Percentiles rank a stretch among this genome's conserved stretches.
These are phyloP conservation scores for Calliphora vicina DNA, from an alignment of 1,140 invertebrate species.

Conservation along the genomic window DNA sequence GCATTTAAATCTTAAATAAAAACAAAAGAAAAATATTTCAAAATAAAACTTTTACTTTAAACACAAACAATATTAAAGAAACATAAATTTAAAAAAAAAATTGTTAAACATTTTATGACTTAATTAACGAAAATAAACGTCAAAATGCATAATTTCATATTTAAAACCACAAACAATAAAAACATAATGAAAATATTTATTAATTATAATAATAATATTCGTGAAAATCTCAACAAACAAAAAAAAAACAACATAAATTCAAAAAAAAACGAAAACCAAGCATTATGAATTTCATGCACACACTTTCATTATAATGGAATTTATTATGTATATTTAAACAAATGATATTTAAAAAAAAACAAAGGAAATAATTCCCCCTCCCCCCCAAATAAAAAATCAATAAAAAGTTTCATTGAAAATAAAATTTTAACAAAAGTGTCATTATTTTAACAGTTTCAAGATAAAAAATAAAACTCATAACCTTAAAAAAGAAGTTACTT, in stretches of 20 bases:
- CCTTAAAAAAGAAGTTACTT: too few species aligned
- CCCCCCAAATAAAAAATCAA: conserved; percentile 10
- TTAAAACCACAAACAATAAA: conserved; percentile 41
- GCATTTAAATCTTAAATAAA: conserved; percentile 50
- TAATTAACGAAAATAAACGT: conserved; percentile 34
- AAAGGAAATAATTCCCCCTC: conserved; percentile 1
- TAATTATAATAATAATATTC: not conserved
- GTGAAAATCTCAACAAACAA: conserved; percentile 28
- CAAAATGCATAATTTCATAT: conserved; percentile 29
- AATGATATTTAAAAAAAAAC: too few species aligned
- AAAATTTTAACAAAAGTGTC: not conserved
- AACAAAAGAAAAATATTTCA: conserved; percentile 40
- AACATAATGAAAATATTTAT: not conserved
- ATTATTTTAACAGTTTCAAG: too few species aligned
- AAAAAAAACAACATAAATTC: conserved; percentile 31
- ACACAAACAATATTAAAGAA: not conserved
- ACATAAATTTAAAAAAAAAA: not conserved
- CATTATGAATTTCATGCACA: conserved; percentile 46
- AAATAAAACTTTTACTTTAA: conserved; percentile 21
- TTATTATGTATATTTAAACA: conserved; percentile 33
- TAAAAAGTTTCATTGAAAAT: conserved; percentile 7
- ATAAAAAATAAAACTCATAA: too few species aligned
- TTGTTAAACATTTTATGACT: conserved; percentile 34
- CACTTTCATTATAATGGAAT: conserved; percentile 46
- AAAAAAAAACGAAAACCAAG: conserved; percentile 38